phyloP scores from a whole-genome alignment of 2,113 vertebrate species.

The Cyprinus carpio region DNA sequence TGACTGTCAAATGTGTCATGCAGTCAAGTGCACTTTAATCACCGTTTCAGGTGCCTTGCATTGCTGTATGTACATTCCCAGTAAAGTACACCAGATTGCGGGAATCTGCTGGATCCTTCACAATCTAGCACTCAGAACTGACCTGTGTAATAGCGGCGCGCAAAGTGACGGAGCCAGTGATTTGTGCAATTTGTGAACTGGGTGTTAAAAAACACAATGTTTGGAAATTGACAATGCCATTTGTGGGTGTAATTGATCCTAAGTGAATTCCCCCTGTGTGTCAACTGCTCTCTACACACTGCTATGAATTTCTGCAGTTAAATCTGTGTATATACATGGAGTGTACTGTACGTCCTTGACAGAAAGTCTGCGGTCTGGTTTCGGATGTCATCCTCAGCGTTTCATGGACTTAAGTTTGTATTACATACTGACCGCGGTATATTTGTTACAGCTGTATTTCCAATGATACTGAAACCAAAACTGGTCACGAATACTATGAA shows the following conservation, averaged over 20 bases:
- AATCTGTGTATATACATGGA: slow-evolving; percentile 29
- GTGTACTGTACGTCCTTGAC: not conserved
- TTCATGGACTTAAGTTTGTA: slow-evolving; percentile 24
- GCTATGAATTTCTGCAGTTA: slow-evolving; percentile 7
- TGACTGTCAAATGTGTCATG: not conserved
- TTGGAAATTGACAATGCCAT: not conserved
- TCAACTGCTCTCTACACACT: slow-evolving; percentile 1
- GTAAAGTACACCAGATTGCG: not conserved
- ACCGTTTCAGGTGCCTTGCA: not conserved
- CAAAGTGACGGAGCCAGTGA: not conserved
- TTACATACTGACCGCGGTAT: slow-evolving; percentile 38
- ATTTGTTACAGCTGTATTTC: slow-evolving; percentile 61
- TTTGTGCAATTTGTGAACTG: not conserved
- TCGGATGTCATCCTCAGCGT: not conserved
- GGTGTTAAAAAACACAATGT: not conserved
- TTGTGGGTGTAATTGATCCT: not conserved
- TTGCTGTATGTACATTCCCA: not conserved
- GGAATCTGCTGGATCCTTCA: not conserved
- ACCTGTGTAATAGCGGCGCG: not conserved
- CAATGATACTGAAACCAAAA: slow-evolving; percentile 72
- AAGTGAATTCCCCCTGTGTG: slow-evolving; percentile 16
- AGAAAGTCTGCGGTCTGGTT: slow-evolving; percentile 13
- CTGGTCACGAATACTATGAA: slow-evolving; percentile 68
- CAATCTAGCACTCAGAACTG: not conserved
- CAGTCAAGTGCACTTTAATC: not conserved